Evolutionary conservation across 2,888 invertebrate species (phyloP).

Genomic region (Oxytorus armatus): DNA sequence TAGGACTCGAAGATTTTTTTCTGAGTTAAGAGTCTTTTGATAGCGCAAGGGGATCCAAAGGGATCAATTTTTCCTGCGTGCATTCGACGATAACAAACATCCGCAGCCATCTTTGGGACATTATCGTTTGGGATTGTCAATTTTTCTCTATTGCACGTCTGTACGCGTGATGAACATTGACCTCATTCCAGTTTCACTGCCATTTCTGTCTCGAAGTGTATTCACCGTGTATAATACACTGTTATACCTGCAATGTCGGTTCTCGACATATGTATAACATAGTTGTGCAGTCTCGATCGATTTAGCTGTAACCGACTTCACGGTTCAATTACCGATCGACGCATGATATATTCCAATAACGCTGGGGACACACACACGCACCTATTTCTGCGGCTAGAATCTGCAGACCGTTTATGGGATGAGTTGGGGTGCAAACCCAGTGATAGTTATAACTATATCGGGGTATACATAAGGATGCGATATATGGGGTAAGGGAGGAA

Average conservation of each 20-base stretch:
- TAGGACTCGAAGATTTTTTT: no score
- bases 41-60: no score
- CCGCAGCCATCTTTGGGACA: no score
- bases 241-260: not conserved
- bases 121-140: no score
- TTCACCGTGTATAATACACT: not conserved
- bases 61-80: no score
- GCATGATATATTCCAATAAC: slow-evolving; percentile 71
- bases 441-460: slow-evolving; percentile 31
- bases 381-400: slow-evolving; percentile 57
- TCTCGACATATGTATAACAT: not conserved
- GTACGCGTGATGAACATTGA: no score
- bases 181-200: no score
- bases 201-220: no score
- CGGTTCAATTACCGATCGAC: slow-evolving; percentile 76
- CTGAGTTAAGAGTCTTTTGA: no score
- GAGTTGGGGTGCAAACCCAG: not conserved
- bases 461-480: slow-evolving; percentile 26
- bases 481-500: slow-evolving; percentile 30
- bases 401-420: slow-evolving; percentile 19
- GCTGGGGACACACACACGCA: slow-evolving; percentile 48
- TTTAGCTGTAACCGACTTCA: slow-evolving; percentile 68
- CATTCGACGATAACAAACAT: no score
- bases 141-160: no score
- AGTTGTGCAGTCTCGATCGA: slow-evolving; percentile 63